These are phyloP conservation scores for Amaurobius ferox DNA, from an alignment of 2,888 invertebrate genomes.

Conservation along the genomic window DNA sequence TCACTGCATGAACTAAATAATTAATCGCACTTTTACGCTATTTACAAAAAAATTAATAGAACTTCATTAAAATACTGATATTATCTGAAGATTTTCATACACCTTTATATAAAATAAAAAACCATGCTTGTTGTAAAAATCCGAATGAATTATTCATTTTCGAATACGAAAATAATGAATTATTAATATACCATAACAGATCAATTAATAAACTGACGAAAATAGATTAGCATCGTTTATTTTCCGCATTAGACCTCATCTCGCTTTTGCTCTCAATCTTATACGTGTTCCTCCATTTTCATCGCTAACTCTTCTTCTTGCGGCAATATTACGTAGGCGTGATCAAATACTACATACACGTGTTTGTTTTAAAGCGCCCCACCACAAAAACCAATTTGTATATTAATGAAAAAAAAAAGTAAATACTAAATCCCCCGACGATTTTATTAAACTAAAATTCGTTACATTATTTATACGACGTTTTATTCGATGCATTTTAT, in stretches of 20 bases:
- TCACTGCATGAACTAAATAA: too few species aligned
- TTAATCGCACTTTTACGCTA: too few species aligned
- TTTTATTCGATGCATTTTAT: constrained; percentile 32
- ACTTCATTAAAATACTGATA: too few species aligned
- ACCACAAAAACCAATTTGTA: constrained; percentile 66
- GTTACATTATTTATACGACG: constrained; percentile 51
- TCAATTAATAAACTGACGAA: too few species aligned
- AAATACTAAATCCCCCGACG: constrained; percentile 45
- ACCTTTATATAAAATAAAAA: too few species aligned
- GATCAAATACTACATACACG: constrained; percentile 13
- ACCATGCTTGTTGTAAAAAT: too few species aligned
- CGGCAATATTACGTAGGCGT: not conserved
- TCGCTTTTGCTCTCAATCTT: not conserved
- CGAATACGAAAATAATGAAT: too few species aligned
- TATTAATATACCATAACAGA: too few species aligned
- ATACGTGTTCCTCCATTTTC: not conserved
- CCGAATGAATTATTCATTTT: too few species aligned
- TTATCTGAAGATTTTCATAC: too few species aligned
- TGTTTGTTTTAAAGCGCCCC: constrained; percentile 61
- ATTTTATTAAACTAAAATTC: constrained; percentile 63
- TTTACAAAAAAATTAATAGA: too few species aligned
- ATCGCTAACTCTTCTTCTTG: too few species aligned
- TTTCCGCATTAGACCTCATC: not conserved
- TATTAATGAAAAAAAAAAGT: constrained; percentile 64
- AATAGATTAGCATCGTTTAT: not conserved